These are phyloP conservation scores for Noctua pronuba DNA, from an alignment of 2,888 invertebrate genomes.

Conservation along the genomic window DNA sequence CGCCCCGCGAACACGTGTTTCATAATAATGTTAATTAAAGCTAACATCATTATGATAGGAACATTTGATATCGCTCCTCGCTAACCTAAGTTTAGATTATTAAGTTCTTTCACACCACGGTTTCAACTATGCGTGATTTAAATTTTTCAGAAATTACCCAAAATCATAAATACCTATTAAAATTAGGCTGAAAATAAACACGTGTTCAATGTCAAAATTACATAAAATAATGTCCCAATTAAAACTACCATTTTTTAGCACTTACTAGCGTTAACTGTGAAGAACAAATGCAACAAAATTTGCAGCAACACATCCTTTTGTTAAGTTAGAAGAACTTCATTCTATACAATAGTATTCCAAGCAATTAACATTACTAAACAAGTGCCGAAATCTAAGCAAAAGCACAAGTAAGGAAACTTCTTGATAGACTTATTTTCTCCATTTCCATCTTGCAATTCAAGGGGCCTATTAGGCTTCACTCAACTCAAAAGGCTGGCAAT, in stretches of 20 bases:
- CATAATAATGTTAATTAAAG: background rate
- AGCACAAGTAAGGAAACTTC: background rate
- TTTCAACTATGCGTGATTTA: background rate
- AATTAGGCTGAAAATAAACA: background rate
- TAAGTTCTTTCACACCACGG: background rate
- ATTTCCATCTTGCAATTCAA: slow-evolving; percentile 19
- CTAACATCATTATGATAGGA: background rate
- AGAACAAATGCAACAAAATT: too few species aligned
- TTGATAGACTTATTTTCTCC: too few species aligned
- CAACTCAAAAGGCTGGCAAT: slow-evolving; percentile 15
- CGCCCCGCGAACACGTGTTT: background rate
- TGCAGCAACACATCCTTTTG: background rate
- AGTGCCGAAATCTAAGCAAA: background rate
- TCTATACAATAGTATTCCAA: background rate
- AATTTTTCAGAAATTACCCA: background rate
- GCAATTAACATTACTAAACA: background rate
- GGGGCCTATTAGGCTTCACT: slow-evolving; percentile 18
- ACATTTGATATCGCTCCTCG: background rate
- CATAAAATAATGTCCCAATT: background rate
- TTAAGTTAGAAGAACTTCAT: background rate
- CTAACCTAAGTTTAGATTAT: too few species aligned
- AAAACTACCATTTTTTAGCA: background rate
- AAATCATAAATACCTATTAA: background rate
- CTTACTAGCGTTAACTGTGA: too few species aligned
- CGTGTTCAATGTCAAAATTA: background rate